Percentiles rank a stretch among this genome's conserved stretches.
These are phyloP conservation scores for Eumeta japonica DNA, from an alignment of 1,140 invertebrate species.

Conservation along the genomic window DNA sequence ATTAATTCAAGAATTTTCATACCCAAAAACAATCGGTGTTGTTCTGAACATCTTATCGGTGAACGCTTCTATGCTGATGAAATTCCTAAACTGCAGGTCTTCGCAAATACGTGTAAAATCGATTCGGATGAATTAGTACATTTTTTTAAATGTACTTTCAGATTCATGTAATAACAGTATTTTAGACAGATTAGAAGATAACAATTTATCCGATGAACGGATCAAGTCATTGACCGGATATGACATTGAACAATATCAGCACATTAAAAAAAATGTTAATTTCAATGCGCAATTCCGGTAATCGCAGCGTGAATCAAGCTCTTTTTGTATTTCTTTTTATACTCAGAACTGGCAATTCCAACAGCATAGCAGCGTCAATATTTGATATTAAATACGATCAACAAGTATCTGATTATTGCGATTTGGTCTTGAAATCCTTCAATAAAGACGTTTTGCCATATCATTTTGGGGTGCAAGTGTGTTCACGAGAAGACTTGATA, in stretches of 20 bases:
- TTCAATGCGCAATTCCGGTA: background rate
- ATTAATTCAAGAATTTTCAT: background rate
- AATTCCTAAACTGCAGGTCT: slow-evolving; percentile 1
- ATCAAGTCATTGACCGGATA: slow-evolving; percentile 16
- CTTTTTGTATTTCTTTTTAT: slow-evolving; percentile 1
- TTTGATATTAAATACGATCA: slow-evolving; percentile 2
- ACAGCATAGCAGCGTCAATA: background rate
- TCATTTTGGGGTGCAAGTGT: too few relatives aligned
- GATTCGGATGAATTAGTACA: background rate
- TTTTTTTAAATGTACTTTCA: background rate
- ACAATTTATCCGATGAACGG: slow-evolving; percentile 14
- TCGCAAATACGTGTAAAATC: too few relatives aligned
- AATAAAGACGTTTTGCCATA: too few relatives aligned
- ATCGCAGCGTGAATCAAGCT: slow-evolving; percentile 2
- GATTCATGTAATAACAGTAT: background rate
- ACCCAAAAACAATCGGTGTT: background rate
- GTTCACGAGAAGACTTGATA: slow-evolving; percentile 12
- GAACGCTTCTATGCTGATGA: background rate
- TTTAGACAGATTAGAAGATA: slow-evolving; percentile 4
- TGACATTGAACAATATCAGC: slow-evolving; percentile 17
- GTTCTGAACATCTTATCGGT: background rate
- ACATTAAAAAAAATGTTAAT: slow-evolving; percentile 14
- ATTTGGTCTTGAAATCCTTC: slow-evolving; percentile 8
- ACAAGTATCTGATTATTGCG: too few relatives aligned
- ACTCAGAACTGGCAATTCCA: slow-evolving; percentile 2